Percentiles rank a stretch among this genome's conserved stretches.
Evolutionary conservation across 2,113 vertebrate species (phyloP).

Genomic region (Tragulus kanchil): DNA sequence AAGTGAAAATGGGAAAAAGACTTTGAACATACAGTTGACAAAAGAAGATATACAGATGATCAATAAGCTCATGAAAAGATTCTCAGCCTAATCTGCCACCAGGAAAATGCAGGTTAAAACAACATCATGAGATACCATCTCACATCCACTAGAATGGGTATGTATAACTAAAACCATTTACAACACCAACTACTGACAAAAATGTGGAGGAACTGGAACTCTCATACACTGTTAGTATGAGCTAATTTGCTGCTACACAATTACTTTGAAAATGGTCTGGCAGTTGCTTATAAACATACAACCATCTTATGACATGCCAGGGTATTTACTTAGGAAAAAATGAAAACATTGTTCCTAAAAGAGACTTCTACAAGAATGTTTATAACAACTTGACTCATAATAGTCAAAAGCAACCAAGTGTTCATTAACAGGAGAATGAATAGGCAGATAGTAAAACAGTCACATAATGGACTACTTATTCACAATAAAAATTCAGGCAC

Average conservation of each 20-base stretch:
- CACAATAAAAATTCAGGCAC: neutral
- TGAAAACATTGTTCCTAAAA: neutral
- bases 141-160: neutral
- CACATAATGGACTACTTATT: neutral
- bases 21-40: neutral
- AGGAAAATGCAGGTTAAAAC: neutral
- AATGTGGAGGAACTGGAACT: neutral
- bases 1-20: neutral
- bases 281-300: neutral
- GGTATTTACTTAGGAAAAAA: neutral
- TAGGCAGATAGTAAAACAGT: neutral
- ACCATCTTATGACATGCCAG: neutral
- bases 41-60: neutral
- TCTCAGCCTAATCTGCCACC: neutral
- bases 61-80: neutral
- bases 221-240: neutral
- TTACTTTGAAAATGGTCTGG: neutral
- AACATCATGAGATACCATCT: neutral
- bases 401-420: neutral
- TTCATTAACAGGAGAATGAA: neutral
- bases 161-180: neutral
- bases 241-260: neutral
- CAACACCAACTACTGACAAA: neutral
- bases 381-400: neutral
- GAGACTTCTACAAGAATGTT: neutral